These are phyloP conservation scores for Anolis carolinensis DNA, from an alignment of 2,113 vertebrate genomes.

Conservation along the genomic window DNA sequence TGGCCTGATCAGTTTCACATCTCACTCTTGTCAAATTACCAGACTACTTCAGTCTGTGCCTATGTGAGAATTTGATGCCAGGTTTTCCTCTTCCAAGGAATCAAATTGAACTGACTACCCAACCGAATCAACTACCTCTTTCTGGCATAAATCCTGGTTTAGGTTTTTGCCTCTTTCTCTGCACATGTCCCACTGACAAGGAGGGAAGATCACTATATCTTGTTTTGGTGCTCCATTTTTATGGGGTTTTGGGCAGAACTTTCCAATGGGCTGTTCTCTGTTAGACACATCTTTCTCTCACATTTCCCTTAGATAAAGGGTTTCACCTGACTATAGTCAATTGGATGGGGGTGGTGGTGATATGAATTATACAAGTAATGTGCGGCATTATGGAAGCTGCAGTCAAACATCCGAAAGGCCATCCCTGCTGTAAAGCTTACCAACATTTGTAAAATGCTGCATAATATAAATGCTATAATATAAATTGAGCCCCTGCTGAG, in stretches of 20 bases:
- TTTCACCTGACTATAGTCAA: too few species aligned
- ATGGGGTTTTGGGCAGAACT: not conserved
- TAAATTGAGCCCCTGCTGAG: too few species aligned
- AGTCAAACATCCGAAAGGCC: not conserved
- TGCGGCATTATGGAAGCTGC: not conserved
- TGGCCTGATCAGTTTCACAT: not conserved
- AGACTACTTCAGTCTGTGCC: too few species aligned
- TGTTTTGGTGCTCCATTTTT: not conserved
- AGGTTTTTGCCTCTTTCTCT: not conserved
- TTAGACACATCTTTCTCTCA: not conserved
- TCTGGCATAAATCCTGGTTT: not conserved
- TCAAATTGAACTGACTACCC: too few species aligned
- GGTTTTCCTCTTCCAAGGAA: not conserved
- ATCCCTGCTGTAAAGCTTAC: not conserved
- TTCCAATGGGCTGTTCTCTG: not conserved
- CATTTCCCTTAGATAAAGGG: too few species aligned
- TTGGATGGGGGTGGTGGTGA: too few species aligned
- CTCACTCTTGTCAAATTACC: not conserved
- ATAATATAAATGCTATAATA: not conserved
- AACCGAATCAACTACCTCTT: not conserved
- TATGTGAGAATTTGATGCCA: not conserved
- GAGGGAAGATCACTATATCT: too few species aligned
- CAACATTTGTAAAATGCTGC: not conserved
- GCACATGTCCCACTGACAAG: too few species aligned
- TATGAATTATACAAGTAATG: not conserved